A percentile compares a stretch with the other conserved stretches of the same genome.
These are phyloP conservation scores for Andrena haemorrhoa DNA, from an alignment of 2,888 invertebrate genomes.

Conservation along the genomic window DNA sequence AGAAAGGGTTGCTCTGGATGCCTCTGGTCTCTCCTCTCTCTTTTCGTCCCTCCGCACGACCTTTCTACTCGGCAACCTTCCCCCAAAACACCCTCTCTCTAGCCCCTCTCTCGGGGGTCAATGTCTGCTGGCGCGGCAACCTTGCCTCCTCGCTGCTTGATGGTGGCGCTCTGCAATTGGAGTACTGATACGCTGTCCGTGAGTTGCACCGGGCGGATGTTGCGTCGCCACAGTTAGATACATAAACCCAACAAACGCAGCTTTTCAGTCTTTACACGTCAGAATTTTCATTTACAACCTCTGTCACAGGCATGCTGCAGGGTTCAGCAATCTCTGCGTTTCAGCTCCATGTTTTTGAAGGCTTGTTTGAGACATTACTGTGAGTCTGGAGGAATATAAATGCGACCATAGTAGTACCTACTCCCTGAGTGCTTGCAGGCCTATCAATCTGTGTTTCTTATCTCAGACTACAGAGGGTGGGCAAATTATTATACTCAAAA, in stretches of 20 bases:
- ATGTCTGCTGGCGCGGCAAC: constrained; percentile 67
- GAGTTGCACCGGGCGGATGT: not conserved
- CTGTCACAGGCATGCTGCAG: no score
- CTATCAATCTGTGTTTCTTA: no score
- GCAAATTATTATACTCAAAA: no score
- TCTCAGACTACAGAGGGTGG: no score
- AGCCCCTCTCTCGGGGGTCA: constrained; percentile 56
- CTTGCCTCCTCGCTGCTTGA: constrained; percentile 53
- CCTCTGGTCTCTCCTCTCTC: constrained; percentile 60
- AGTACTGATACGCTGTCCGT: constrained; percentile 37
- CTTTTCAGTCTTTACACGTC: not conserved
- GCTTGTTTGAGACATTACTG: no score
- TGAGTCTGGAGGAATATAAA: no score
- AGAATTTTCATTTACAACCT: no score
- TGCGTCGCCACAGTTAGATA: not conserved
- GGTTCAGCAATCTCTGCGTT: no score
- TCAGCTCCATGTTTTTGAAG: no score
- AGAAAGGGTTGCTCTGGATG: constrained; percentile 59
- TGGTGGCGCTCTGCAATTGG: constrained; percentile 47
- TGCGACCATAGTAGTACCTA: no score
- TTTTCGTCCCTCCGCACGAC: constrained; percentile 40
- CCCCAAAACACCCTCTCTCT: constrained; percentile 51
- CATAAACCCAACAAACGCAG: not conserved
- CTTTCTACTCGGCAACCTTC: constrained; percentile 64
- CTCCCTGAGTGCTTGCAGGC: no score